Base-by-base conservation (phyloP, 2,113 vertebrate species). In the Microcebus tavaratra region DNA sequence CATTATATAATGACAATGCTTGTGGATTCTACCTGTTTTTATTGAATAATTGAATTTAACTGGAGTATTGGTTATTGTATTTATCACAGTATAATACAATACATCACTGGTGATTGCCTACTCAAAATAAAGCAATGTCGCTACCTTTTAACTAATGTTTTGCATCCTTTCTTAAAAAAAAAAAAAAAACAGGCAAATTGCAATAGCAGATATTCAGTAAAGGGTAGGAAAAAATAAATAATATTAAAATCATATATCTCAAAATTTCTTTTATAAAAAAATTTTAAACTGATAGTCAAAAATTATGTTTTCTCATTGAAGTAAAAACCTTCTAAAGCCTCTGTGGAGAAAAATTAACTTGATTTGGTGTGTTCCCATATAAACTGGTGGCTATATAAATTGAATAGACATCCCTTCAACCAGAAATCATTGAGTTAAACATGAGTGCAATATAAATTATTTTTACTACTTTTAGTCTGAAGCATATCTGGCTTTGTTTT, bases 401-500 rank as follows among this genome's bases (percentile, higher is more conserved):
- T 79, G 55, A 94, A 78, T 3, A 88, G 34, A 36, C 3, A 76
- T 63, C 5, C 86, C 61, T 83, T 83, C 29, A 72, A 81, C 3
- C 15, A 80, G 9, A 96, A 73, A 39, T 89, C 29, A 79, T 53
- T 83, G 25, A 82, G 59, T 88, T 93, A 88, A 91, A 27, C 31
- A 39, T 79, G 48, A 95, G 36, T 75, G 9, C 8, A 91, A 68
- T 89, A 63, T 82, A 81, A 83, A 59, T 95, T 90, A 57, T 84
- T 53, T 85, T 86, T 94, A 15, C 21, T 53, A 34, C 3, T 86
- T 2, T 59, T 85, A 39, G 11, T 75, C 48, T 88, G 29, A 86
- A 50, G 21, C 8, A 88, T 55, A 65, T 42, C 90, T n/a, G 89
- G 27, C 11, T 92, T 95, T 94, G 31, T 53, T 88, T 89, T 84